Evolutionary conservation across 2,113 vertebrate species (phyloP).

Genomic region (Mus pahari): DNA sequence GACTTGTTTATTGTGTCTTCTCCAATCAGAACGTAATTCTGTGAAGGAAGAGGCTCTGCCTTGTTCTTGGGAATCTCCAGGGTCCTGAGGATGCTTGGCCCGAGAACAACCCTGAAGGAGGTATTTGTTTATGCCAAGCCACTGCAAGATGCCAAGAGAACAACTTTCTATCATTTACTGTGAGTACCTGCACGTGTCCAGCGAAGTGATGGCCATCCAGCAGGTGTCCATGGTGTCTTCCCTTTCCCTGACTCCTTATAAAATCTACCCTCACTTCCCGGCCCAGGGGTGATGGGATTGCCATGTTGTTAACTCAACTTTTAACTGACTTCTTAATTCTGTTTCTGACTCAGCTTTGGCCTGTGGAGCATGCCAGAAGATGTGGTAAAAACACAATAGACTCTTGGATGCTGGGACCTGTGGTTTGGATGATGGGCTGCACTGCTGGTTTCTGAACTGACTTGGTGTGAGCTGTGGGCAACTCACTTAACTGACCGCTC

Average conservation of each 20-base stretch:
- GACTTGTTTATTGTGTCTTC: slow-evolving; percentile 51
- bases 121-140: slow-evolving; percentile 21
- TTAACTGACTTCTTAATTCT: slow-evolving; percentile 34
- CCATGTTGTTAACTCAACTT: not conserved
- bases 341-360: slow-evolving; percentile 42
- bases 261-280: not conserved
- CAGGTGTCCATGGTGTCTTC: not conserved
- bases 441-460: slow-evolving; percentile 40
- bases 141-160: not conserved
- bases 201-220: not conserved
- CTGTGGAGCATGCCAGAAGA: slow-evolving; percentile 9
- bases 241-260: not conserved
- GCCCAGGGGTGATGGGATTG: not conserved
- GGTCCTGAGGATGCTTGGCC: slow-evolving; percentile 4
- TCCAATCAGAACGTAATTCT: slow-evolving; percentile 13
- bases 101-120: not conserved
- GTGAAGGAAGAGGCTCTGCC: slow-evolving; percentile 21
- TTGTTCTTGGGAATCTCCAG: slow-evolving; percentile 42
- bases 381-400: not conserved
- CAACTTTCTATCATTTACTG: not conserved
- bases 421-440: not conserved
- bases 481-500: not conserved
- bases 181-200: not conserved
- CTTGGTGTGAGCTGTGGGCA: slow-evolving; percentile 26
- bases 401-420: not conserved